Conservation (phyloP, 1,140 invertebrate genomes). For the Papilio machaon region DNA sequence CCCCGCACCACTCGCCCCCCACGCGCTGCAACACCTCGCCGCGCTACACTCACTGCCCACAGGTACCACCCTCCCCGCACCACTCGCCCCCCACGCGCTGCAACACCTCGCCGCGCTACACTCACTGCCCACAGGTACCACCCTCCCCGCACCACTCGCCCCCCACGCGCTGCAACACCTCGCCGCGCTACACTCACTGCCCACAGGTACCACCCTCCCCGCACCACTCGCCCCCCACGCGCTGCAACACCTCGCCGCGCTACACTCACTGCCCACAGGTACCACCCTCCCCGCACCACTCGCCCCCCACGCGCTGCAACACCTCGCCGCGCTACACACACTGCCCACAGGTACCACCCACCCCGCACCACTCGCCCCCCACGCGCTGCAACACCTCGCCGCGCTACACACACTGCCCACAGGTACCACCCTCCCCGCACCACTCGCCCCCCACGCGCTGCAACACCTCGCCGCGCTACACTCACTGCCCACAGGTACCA, state of each 20-base stretch:
- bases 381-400: too few relatives aligned
- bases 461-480: conserved; percentile 74
- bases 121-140: too few relatives aligned
- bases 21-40: conserved; percentile 82
- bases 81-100: too few relatives aligned
- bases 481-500: conserved; percentile 34
- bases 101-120: too few relatives aligned
- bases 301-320: conserved; percentile 79
- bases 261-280: too few relatives aligned
- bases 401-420: too few relatives aligned
- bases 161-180: conserved; percentile 82
- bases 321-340: conserved; percentile 60
- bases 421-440: conserved; percentile 45
- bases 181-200: conserved; percentile 47
- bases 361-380: too few relatives aligned
- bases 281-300: conserved; percentile 44
- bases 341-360: conserved; percentile 31
- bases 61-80: too few relatives aligned
- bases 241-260: too few relatives aligned
- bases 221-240: too few relatives aligned
- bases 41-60: conserved; percentile 46
- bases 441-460: conserved; percentile 70
- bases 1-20: conserved; percentile 46
- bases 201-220: background rate
- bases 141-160: conserved; percentile 43